Evolutionary conservation across 2,888 invertebrate genomes (phyloP).

Genomic region (Clistopyga incitator): DNA sequence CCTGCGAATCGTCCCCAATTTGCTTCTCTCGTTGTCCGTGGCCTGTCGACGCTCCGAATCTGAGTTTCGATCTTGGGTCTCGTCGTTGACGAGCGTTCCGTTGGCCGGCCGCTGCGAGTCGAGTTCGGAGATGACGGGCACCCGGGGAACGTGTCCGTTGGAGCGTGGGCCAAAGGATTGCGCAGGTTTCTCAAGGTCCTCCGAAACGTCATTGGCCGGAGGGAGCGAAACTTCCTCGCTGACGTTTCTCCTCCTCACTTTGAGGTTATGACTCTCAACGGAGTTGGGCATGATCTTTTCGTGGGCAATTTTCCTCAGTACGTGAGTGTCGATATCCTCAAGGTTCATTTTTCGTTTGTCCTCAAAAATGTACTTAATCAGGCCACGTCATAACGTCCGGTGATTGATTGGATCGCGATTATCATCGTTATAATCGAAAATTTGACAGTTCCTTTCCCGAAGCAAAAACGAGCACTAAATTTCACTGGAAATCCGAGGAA

Average conservation of each 20-base stretch:
- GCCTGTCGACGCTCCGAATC: slow-evolving; percentile 17
- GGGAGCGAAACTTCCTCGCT: slow-evolving; percentile 57
- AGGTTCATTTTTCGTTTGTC: background rate
- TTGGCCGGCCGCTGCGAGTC: slow-evolving; percentile 69
- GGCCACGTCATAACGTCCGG: slow-evolving; percentile 21
- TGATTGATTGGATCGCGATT: background rate
- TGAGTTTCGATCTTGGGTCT: slow-evolving; percentile 52
- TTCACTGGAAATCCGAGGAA: background rate
- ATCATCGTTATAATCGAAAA: background rate
- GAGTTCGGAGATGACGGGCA: slow-evolving; percentile 69
- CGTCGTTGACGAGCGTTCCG: slow-evolving; percentile 62
- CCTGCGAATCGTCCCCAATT: slow-evolving; percentile 46
- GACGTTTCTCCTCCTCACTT: slow-evolving; percentile 71
- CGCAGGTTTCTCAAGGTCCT: slow-evolving; percentile 21
- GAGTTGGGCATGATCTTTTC: slow-evolving; percentile 35
- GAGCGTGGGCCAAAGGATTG: slow-evolving; percentile 67
- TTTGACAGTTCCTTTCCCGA: background rate
- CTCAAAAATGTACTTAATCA: no score
- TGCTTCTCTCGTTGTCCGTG: slow-evolving; percentile 28
- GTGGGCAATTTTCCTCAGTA: background rate
- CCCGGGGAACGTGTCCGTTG: slow-evolving; percentile 71
- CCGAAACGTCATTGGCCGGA: background rate
- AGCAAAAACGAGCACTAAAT: background rate
- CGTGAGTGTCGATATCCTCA: background rate
- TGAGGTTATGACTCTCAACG: slow-evolving; percentile 72